These are phyloP conservation scores for Lipotes vexillifer DNA, from an alignment of 2,113 vertebrate species.

Conservation along the genomic window DNA sequence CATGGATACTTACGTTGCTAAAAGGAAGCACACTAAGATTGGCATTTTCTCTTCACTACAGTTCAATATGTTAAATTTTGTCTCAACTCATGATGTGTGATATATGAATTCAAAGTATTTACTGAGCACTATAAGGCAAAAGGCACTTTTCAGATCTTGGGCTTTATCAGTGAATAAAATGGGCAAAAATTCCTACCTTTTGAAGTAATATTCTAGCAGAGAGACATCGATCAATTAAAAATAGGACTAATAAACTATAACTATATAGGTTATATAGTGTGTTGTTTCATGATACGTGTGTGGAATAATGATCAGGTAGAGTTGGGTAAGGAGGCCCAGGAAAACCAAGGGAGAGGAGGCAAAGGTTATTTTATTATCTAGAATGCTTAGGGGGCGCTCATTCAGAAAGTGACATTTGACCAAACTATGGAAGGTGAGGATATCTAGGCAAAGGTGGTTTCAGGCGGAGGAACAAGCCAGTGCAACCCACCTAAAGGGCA, in stretches of 20 bases:
- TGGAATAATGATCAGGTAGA: not conserved
- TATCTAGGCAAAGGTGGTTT: not conserved
- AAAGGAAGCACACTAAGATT: not conserved
- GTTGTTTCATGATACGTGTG: not conserved
- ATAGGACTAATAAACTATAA: not conserved
- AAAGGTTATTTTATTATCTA: too few relatives aligned
- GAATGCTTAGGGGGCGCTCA: not conserved
- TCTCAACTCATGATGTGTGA: not conserved
- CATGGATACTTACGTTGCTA: accelerated
- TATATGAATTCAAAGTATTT: not conserved
- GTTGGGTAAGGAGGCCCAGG: not conserved
- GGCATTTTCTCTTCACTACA: not conserved
- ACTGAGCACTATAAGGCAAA: not conserved
- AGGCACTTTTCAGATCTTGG: not conserved
- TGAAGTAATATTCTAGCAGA: not conserved
- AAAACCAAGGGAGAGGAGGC: accelerated
- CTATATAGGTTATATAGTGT: too few relatives aligned
- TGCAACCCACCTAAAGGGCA: not conserved
- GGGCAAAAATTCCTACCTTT: not conserved
- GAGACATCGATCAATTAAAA: not conserved
- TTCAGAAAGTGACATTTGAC: not conserved
- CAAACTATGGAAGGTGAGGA: accelerated
- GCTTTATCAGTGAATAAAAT: not conserved
- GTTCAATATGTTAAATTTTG: not conserved
- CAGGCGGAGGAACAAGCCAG: not conserved